Evolutionary conservation across 2,888 invertebrate genomes (phyloP), one percentile per base, ranked within the genome.

Genomic region (Sepioteuthis lessoniana): DNA sequence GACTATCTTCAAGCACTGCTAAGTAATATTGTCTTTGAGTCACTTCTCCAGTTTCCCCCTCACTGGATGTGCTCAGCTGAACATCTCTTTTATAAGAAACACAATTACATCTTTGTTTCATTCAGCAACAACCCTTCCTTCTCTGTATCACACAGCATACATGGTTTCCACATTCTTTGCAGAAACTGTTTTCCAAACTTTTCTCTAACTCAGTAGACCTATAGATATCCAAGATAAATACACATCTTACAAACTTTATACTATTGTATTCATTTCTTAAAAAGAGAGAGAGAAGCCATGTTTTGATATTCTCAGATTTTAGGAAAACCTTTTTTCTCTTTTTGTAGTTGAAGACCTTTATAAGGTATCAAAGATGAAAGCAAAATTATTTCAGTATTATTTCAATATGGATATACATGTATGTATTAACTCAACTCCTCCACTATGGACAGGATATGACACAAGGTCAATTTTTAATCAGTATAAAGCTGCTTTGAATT

Each of bases 21-120:
- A 76, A 76, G 76, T 76, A 76, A 76, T 76, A 76, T n/a, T 76
- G 76, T 76, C 76, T 76, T 76, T 76, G 76, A n/a, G n/a, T 76
- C 19, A n/a, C 76, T 35, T 76, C 76, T 76, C 76, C n/a, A n/a
- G 76, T 35, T n/a, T 76, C n/a, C 76, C 28, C 25, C 76, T 76
- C 19, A 13, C 76, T 76, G 16, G 76, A 76, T 76, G 60, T 60
- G 60, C 60, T 60, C 60, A 60, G 60, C 28, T 60, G 76, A 76
- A 76, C 76, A 76, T 76, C 76, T 76, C 76, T 76, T 76, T 76
- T 76, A 76, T 76, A 35, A n/a, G 76, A 76, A 76, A 76, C n/a
- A 76, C 76, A 76, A 76, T 76, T n/a, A 76, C n/a, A 35, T n/a
- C 13, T 76, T 76, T 76, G 76, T 76, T 76, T 76, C 76, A n/a